These are phyloP conservation scores for Aphidius gifuensis DNA, from an alignment of 1,140 invertebrate species.

Conservation along the genomic window DNA sequence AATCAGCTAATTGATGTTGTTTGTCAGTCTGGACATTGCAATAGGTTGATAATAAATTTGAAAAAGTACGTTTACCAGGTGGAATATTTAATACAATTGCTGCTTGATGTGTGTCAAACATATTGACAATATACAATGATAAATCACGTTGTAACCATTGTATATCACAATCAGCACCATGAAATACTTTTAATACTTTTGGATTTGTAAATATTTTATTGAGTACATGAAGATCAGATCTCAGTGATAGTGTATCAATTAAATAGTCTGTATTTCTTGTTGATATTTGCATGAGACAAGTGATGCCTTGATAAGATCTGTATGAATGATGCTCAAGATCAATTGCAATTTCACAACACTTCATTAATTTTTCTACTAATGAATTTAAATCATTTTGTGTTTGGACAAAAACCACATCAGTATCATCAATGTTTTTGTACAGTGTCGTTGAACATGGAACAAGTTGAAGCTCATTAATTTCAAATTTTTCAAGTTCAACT, in stretches of 20 bases:
- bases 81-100: slow-evolving; percentile 72
- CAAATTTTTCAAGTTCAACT: too few species aligned
- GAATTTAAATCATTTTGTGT: not conserved
- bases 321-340: slow-evolving; percentile 91
- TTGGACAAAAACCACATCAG: too few species aligned
- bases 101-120: slow-evolving; percentile 95
- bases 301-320: slow-evolving; percentile 78
- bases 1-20: slow-evolving; percentile 91
- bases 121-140: slow-evolving; percentile 91
- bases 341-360: slow-evolving; percentile 72
- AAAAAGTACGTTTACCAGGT: slow-evolving; percentile 65
- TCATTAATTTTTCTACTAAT: slow-evolving; percentile 61
- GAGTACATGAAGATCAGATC: slow-evolving; percentile 77
- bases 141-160: slow-evolving; percentile 95
- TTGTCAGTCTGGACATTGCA: slow-evolving; percentile 83
- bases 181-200: slow-evolving; percentile 90
- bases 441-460: too few species aligned
- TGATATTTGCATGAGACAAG: slow-evolving; percentile 94
- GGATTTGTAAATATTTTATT: slow-evolving; percentile 94
- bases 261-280: slow-evolving; percentile 84
- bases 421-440: too few species aligned
- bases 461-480: too few species aligned
- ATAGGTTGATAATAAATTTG: slow-evolving; percentile 76
- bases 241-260: slow-evolving; percentile 80
- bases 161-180: slow-evolving; percentile 87